Evolutionary conservation across 2,888 invertebrate species (phyloP).

Genomic region (Caenorhabditis sulstoni): DNA sequence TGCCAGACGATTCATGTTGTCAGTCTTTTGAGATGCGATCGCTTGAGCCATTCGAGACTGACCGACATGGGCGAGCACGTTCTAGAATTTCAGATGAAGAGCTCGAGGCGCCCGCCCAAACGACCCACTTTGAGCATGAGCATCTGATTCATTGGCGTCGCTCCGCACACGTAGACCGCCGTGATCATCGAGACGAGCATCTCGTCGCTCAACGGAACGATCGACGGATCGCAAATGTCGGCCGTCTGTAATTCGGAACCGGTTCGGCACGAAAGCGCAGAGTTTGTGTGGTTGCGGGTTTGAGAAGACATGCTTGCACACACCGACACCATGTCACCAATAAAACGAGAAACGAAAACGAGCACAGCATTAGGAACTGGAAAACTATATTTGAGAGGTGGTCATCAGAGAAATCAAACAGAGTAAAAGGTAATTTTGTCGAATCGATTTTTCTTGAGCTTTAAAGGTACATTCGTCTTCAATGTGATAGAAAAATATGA

Average conservation of each 20-base stretch:
- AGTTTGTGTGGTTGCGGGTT: no score
- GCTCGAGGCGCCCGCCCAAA: not conserved
- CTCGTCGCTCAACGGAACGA: slow-evolving; percentile 24
- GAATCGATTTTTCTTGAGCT: no score
- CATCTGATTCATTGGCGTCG: slow-evolving; percentile 7
- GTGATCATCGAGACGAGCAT: slow-evolving; percentile 2
- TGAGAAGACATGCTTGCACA: no score
- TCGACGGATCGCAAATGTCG: slow-evolving; percentile 15
- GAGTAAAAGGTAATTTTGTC: no score
- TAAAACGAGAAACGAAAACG: no score
- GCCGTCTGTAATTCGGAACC: slow-evolving; percentile 5
- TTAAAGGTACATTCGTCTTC: no score
- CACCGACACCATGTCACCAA: no score
- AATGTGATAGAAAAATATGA: no score
- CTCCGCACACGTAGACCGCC: slow-evolving; percentile 3
- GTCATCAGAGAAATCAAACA: no score
- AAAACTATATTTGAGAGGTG: no score
- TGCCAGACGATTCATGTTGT: not conserved
- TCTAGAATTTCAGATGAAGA: slow-evolving; percentile 11
- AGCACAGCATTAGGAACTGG: no score
- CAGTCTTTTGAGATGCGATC: not conserved
- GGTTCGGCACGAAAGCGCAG: not conserved
- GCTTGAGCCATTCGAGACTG: slow-evolving; percentile 30
- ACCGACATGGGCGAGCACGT: slow-evolving; percentile 15
- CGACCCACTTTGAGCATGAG: slow-evolving; percentile 28